These are phyloP conservation scores for Conomelus anceps DNA, from an alignment of 2,888 invertebrate species.

Conservation along the genomic window DNA sequence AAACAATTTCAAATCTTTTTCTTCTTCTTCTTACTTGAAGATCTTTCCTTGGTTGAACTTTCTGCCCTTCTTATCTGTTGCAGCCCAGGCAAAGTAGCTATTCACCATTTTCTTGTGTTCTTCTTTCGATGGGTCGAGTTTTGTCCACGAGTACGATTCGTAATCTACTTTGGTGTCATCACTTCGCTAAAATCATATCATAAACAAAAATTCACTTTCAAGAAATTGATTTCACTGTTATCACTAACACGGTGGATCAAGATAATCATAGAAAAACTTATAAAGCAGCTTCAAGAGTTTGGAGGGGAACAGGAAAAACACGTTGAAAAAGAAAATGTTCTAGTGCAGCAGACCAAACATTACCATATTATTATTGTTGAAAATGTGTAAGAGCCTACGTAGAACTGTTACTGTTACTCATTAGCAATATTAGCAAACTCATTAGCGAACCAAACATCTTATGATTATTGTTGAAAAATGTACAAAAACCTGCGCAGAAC, in stretches of 20 bases:
- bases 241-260: conserved; percentile 12
- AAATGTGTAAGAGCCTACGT: too few relatives aligned
- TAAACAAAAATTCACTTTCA: conserved; percentile 28
- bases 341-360: too few relatives aligned
- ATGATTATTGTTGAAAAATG: too few relatives aligned
- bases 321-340: too few relatives aligned
- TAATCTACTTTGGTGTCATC: conserved; percentile 97
- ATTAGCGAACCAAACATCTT: too few relatives aligned
- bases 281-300: too few relatives aligned
- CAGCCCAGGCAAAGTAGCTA: conserved; percentile 87
- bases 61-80: conserved; percentile 78
- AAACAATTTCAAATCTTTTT: too few relatives aligned
- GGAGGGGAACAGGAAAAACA: too few relatives aligned
- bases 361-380: too few relatives aligned
- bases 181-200: conserved; percentile 52
- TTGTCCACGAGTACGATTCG: conserved; percentile 92
- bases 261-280: not conserved
- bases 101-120: conserved; percentile 80
- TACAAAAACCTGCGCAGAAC: not conserved
- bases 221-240: not conserved
- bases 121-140: conserved; percentile 71
- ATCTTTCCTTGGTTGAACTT: conserved; percentile 98
- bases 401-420: too few relatives aligned
- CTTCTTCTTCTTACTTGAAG: conserved; percentile 85
- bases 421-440: too few relatives aligned